A percentile compares a stretch with the other conserved stretches of the same genome.
Conservation (phyloP, 2,888 invertebrate species). For the Apodemia hepburni region DNA sequence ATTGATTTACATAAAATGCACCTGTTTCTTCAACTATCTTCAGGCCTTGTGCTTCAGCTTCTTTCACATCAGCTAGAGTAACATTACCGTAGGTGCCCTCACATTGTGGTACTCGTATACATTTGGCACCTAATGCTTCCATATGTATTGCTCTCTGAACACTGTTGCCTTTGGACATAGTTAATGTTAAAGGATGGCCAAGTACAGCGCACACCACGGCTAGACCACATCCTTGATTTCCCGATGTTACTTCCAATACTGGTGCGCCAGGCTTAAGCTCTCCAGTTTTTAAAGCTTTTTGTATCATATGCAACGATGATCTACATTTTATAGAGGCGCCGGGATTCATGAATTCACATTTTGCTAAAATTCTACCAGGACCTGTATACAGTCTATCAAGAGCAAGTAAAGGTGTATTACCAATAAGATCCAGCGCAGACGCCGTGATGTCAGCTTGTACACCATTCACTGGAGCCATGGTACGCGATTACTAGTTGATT, state of each 20-base stretch:
- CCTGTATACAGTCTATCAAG: constrained; percentile 62
- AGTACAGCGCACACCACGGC: constrained; percentile 69
- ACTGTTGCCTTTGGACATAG: constrained; percentile 71
- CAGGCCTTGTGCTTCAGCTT: constrained; percentile 55
- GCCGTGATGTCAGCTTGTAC: constrained; percentile 56
- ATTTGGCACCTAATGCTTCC: constrained; percentile 69
- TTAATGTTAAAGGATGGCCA: constrained; percentile 60
- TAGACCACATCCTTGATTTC: constrained; percentile 69
- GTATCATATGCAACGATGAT: constrained; percentile 63
- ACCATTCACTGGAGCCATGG: constrained; percentile 40
- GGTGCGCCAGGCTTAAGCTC: constrained; percentile 53
- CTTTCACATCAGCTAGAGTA: constrained; percentile 58
- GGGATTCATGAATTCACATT: constrained; percentile 74
- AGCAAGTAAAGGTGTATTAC: constrained; percentile 68
- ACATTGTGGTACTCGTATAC: constrained; percentile 63
- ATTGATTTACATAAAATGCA: constrained; percentile 66
- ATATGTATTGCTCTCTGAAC: constrained; percentile 66
- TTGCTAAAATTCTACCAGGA: constrained; percentile 64
- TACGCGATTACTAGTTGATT: constrained; percentile 23
- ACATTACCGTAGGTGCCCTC: constrained; percentile 70
- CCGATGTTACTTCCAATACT: constrained; percentile 66
- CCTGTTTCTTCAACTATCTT: constrained; percentile 51
- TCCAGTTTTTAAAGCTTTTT: constrained; percentile 49
- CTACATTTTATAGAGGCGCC: constrained; percentile 69
- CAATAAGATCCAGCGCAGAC: constrained; percentile 67